Evolutionary conservation across 2,797 vertebrate species (phyloP), one percentile per base, ranked within the genome.

Genomic region (Sebastes ruberrimus): DNA sequence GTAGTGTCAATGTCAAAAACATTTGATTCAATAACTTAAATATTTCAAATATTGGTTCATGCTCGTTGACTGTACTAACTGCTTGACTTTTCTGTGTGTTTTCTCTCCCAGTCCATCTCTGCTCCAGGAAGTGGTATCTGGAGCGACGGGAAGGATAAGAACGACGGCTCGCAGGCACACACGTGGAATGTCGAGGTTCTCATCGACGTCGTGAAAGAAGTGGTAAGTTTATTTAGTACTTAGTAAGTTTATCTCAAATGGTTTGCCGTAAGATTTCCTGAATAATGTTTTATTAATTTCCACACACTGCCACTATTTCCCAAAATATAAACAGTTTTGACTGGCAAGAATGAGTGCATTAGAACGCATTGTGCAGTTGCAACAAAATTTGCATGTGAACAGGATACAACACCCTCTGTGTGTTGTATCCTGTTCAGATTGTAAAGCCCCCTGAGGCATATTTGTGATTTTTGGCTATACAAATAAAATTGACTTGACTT

Each of bases 111-210:
- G 98, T 98, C 98, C 57, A 99, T 99, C 89, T 97, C 98, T 68
- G 96, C 97, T 92, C 99, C 98, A 85, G 98, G 98, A 70, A 98
- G 98, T 93, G 98, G 99, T 16, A 99, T 99, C 93, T 99, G 99
- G 99, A 99, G 99, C 82, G 99, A 99, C 42, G 98, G 98, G 13
- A 99, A 99, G 80, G 99, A 99, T 93, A 99, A 99, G 93, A 99
- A 96, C n/a, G 99, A 99, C 1, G 95, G 97, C 64, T 96, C 97
- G 3, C 99, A 99, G 95, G 96, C 96, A 8, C 98, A 99, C 90
- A 98, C 97, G 0, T 99, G 99, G 99, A 99, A 99, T 76, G 98
- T 99, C 2, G 99, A 99, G 89, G 97, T 99, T 88, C 95, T 99
- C 78, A 99, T 99, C 63, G 99, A 99, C 57, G 97, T 99, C 46